A percentile compares a stretch with the other conserved stretches of the same genome.
phyloP scores from a whole-genome alignment of 1,140 invertebrate genomes.

The Oryctes rhinoceros region DNA sequence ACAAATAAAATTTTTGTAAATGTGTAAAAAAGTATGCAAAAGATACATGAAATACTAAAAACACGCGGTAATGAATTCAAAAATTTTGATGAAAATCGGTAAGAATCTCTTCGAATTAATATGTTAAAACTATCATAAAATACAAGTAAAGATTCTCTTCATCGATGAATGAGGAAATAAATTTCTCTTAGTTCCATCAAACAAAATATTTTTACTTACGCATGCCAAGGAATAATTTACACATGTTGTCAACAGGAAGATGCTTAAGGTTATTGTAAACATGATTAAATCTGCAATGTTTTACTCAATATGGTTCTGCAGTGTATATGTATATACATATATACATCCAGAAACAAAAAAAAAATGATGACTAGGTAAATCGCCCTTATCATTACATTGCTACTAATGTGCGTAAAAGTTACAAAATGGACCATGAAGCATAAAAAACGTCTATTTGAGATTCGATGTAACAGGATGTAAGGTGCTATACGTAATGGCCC shows the following conservation, averaged over 20 bases:
- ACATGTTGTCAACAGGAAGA: not conserved
- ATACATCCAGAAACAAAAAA: not conserved
- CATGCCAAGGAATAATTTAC: not conserved
- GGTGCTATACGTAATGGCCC: not conserved
- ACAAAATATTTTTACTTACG: not conserved
- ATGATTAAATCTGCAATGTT: not conserved
- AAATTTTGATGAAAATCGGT: too few species aligned
- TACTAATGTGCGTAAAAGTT: not conserved
- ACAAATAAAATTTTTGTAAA: not conserved
- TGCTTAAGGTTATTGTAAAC: not conserved
- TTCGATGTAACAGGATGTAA: conserved; percentile 8
- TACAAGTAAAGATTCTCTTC: too few species aligned
- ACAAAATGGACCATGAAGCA: not conserved
- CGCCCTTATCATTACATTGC: not conserved
- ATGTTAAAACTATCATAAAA: too few species aligned
- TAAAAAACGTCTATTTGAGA: not conserved
- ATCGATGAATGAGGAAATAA: too few species aligned
- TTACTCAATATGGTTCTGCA: not conserved
- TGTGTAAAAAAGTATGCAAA: not conserved
- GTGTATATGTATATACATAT: not conserved
- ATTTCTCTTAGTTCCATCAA: too few species aligned
- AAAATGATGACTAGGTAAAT: not conserved
- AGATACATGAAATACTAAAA: too few species aligned
- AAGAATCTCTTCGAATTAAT: too few species aligned
- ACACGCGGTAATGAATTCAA: too few species aligned